These are phyloP conservation scores for Aphaenogaster ashmeadi DNA, from an alignment of 1,140 invertebrate genomes.

Conservation along the genomic window DNA sequence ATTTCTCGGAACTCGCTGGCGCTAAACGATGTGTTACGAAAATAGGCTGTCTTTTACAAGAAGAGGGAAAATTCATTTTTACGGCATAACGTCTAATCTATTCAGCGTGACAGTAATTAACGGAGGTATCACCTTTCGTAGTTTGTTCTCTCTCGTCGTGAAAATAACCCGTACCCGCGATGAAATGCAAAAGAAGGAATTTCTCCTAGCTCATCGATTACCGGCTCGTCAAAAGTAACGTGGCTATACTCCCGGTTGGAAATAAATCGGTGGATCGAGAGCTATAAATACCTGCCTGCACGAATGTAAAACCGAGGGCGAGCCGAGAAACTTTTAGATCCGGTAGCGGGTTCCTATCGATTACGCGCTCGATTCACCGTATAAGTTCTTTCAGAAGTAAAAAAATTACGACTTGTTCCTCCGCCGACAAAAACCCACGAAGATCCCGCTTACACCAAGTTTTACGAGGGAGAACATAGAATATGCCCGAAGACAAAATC, in stretches of 20 bases:
- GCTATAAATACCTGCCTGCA: conserved; percentile 68
- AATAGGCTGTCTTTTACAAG: neutral
- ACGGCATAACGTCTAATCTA: conserved; percentile 16
- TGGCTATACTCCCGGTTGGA: conserved; percentile 24
- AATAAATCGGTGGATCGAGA: conserved; percentile 50
- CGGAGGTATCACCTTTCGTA: neutral
- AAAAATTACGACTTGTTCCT: neutral
- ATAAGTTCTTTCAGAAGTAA: conserved; percentile 8
- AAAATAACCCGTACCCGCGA: neutral
- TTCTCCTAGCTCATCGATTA: conserved; percentile 31
- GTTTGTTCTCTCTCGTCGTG: neutral
- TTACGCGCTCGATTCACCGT: conserved; percentile 56
- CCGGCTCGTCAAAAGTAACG: conserved; percentile 15
- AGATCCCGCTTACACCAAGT: neutral
- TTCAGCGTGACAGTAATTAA: conserved; percentile 41
- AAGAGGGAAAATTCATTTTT: neutral
- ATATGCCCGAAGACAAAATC: neutral
- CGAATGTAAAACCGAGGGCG: conserved; percentile 32
- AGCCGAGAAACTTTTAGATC: conserved; percentile 58
- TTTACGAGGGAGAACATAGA: neutral
- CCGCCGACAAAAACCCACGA: neutral
- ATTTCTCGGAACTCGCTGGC: neutral
- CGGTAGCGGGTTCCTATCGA: conserved; percentile 66
- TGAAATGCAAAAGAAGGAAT: conserved; percentile 11
- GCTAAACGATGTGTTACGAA: neutral